Evolutionary conservation across 2,888 invertebrate genomes (phyloP).

Genomic region (Mythimna lalbum): DNA sequence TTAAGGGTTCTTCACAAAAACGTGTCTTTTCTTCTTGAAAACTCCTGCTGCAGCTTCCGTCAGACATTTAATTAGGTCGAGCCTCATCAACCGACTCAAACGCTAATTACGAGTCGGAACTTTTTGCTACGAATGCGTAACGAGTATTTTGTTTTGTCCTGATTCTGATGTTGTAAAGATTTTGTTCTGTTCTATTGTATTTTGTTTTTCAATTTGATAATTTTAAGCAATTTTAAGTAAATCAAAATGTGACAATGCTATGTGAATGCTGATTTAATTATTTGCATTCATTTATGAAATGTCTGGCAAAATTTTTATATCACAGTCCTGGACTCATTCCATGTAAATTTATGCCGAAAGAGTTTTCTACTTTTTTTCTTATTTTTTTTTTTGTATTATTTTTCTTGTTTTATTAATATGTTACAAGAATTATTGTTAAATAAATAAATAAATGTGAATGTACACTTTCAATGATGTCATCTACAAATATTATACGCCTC

Average conservation of each 20-base stretch:
- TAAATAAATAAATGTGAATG: not conserved
- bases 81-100: constrained; percentile 45
- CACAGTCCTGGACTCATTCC: not conserved
- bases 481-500: not conserved
- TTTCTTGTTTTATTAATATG: too few species aligned
- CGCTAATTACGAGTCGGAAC: constrained; percentile 43
- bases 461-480: not conserved
- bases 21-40: constrained; percentile 57
- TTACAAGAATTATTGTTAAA: too few species aligned
- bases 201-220: not conserved
- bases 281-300: too few species aligned
- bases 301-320: not conserved
- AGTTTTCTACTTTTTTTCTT: too few species aligned
- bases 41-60: constrained; percentile 29
- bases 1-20: constrained; percentile 52
- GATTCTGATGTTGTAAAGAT: not conserved
- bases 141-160: constrained; percentile 18
- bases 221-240: not conserved
- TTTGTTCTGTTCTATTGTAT: not conserved
- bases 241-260: not conserved
- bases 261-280: not conserved
- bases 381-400: too few species aligned
- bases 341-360: too few species aligned
- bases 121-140: constrained; percentile 28
- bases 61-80: constrained; percentile 71